Evolutionary conservation across 2,888 invertebrate genomes (phyloP).

Genomic region (Aelia acuminata): DNA sequence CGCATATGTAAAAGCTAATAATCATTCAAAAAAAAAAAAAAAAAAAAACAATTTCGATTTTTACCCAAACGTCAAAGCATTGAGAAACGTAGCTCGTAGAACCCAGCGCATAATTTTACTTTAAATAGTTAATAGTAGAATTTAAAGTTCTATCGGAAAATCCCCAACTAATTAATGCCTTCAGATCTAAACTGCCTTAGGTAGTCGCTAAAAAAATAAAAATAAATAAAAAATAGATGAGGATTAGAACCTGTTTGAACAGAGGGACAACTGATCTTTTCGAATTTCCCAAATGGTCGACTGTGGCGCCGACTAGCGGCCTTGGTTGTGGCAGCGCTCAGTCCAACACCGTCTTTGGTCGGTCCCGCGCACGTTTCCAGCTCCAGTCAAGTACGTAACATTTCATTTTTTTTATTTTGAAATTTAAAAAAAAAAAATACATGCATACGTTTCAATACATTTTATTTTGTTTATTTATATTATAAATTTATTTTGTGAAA

Average conservation of each 20-base stretch:
- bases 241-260: slow-evolving; percentile 4
- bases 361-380: background rate
- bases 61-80: too few relatives aligned
- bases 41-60: too few relatives aligned
- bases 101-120: background rate
- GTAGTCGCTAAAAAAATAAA: background rate
- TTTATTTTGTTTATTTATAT: background rate
- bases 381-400: slow-evolving; percentile 36
- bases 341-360: background rate
- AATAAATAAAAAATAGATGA: background rate
- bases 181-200: background rate
- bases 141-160: background rate
- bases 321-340: slow-evolving; percentile 13
- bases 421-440: background rate
- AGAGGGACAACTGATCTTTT: slow-evolving; percentile 16
- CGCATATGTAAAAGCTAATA: too few relatives aligned
- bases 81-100: background rate
- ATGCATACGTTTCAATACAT: background rate
- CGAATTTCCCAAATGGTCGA: slow-evolving; percentile 23
- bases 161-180: background rate
- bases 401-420: background rate
- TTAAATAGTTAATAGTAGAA: background rate
- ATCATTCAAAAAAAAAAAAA: too few relatives aligned
- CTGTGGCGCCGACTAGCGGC: slow-evolving; percentile 43
- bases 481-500: background rate